Conservation (phyloP, 1,140 invertebrate genomes). For the Bombus turneri region DNA sequence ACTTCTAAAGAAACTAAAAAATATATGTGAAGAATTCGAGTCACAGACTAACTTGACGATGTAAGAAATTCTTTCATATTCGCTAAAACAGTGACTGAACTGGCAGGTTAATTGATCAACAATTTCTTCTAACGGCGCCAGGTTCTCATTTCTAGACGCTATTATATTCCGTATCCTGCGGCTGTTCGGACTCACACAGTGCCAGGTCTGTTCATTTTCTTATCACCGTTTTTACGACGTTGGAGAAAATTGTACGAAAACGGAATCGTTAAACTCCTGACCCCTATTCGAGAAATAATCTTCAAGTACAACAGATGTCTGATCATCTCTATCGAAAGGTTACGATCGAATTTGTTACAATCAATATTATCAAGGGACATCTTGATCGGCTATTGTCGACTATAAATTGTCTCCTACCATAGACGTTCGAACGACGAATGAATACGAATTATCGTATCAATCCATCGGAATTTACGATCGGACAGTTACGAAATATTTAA, state of each 20-base stretch:
- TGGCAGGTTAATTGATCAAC: constrained; percentile 74
- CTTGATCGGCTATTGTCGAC: neutral
- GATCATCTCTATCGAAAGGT: neutral
- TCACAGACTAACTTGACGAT: neutral
- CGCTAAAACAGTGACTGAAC: constrained; percentile 72
- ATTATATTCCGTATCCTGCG: constrained; percentile 2
- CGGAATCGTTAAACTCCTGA: neutral
- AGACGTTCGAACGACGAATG: neutral
- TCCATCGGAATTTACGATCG: neutral
- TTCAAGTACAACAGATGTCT: too few relatives aligned
- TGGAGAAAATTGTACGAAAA: neutral
- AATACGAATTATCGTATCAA: constrained; percentile 6
- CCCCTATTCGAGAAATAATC: neutral
- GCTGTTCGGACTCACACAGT: constrained; percentile 31
- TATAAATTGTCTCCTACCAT: neutral
- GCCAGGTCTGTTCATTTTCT: constrained; percentile 36
- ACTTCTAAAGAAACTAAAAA: neutral
- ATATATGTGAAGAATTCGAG: neutral
- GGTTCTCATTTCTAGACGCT: constrained; percentile 52
- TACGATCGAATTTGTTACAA: neutral
- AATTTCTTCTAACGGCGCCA: constrained; percentile 74
- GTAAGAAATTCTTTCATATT: constrained; percentile 32
- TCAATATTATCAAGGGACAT: neutral
- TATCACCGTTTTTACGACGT: constrained; percentile 30
- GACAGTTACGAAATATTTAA: neutral